These are phyloP conservation scores for Synergus japonicus DNA, from an alignment of 2,888 invertebrate genomes.

Conservation along the genomic window DNA sequence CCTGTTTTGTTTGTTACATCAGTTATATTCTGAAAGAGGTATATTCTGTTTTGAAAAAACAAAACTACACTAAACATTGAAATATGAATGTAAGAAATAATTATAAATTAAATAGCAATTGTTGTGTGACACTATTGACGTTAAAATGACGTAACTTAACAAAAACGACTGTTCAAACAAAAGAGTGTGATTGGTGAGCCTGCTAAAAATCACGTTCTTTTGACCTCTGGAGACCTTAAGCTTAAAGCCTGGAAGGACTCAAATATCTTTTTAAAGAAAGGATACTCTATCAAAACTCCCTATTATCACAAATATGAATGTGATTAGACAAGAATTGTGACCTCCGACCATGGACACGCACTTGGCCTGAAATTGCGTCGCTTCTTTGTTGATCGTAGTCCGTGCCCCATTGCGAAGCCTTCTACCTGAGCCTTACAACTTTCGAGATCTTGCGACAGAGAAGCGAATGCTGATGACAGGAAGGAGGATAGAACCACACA, in stretches of 20 bases:
- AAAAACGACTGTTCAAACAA: neutral
- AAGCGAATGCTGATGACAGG: slow-evolving; percentile 23
- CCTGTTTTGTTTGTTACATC: neutral
- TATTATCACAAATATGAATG: slow-evolving; percentile 2
- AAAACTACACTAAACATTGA: too few species aligned
- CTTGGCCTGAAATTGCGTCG: slow-evolving; percentile 31
- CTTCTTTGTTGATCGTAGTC: slow-evolving; percentile 37
- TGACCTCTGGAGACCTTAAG: neutral
- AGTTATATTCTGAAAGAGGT: too few species aligned
- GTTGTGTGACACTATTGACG: neutral
- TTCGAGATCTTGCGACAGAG: slow-evolving; percentile 14
- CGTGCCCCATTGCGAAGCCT: slow-evolving; percentile 11
- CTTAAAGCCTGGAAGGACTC: neutral
- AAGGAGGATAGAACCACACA: neutral
- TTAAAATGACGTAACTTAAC: neutral
- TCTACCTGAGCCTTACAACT: neutral
- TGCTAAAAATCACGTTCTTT: neutral
- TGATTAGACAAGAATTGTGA: slow-evolving; percentile 13
- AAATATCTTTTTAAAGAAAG: neutral
- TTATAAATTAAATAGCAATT: neutral
- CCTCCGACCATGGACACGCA: slow-evolving; percentile 29
- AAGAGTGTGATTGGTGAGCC: neutral
- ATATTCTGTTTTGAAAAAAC: too few species aligned
- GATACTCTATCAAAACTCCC: neutral
- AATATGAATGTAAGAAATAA: neutral